phyloP scores from a whole-genome alignment of 2,888 invertebrate species.

The Clivina fossor region DNA sequence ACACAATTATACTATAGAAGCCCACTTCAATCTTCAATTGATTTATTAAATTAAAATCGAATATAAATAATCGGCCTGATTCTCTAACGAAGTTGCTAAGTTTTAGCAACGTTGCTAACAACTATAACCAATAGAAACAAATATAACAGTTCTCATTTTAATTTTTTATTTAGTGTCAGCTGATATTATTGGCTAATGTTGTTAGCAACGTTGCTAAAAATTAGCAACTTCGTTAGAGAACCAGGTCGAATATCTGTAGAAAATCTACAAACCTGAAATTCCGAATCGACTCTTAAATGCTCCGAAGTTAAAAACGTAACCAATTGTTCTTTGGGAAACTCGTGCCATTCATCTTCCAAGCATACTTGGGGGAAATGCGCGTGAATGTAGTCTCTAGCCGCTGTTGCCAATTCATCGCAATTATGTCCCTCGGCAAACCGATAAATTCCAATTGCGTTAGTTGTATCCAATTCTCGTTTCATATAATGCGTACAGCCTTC shows the following conservation, averaged over 20 bases:
- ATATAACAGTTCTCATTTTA: too few relatives aligned
- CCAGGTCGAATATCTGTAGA: too few relatives aligned
- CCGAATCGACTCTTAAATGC: slow-evolving; percentile 82
- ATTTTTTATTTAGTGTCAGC: too few relatives aligned
- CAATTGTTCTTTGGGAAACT: slow-evolving; percentile 76
- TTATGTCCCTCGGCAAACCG: slow-evolving; percentile 90
- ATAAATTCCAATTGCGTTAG: slow-evolving; percentile 87
- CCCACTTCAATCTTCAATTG: too few relatives aligned
- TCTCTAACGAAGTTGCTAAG: too few relatives aligned
- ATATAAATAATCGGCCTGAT: too few relatives aligned
- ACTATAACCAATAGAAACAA: too few relatives aligned
- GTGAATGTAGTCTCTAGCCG: slow-evolving; percentile 80
- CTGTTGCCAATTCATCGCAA: slow-evolving; percentile 73
- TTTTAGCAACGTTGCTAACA: too few relatives aligned
- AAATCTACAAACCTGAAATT: slow-evolving; percentile 73
- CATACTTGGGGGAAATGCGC: slow-evolving; percentile 81
- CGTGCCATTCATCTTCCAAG: slow-evolving; percentile 81
- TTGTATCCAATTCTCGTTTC: slow-evolving; percentile 79
- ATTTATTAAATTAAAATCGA: too few relatives aligned
- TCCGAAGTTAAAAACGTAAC: slow-evolving; percentile 81
- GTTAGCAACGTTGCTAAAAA: too few relatives aligned
- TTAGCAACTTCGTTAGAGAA: too few relatives aligned
- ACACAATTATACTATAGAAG: slow-evolving; percentile 8
- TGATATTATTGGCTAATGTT: too few relatives aligned
- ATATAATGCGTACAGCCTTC: slow-evolving; percentile 83